Evolutionary conservation across 2,113 vertebrate genomes (phyloP).

Genomic region (Pyrgilauda ruficollis): DNA sequence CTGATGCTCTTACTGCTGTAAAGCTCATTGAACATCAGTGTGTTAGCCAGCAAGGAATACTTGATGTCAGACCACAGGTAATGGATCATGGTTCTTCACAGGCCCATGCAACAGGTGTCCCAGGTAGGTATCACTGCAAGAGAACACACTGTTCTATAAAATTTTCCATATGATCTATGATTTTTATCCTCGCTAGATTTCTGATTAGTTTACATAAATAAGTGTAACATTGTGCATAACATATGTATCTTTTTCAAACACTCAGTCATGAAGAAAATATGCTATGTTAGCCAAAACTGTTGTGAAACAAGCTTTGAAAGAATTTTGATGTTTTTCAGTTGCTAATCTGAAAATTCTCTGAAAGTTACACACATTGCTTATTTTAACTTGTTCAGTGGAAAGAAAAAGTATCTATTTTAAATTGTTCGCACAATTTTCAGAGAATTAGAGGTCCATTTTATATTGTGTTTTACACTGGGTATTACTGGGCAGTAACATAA

Average conservation of each 20-base stretch:
- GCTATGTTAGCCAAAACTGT: not conserved
- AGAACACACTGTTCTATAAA: not conserved
- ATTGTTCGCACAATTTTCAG: not conserved
- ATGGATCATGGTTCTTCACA: slow-evolving; percentile 88
- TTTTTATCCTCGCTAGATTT: not conserved
- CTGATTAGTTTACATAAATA: not conserved
- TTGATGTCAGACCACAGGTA: slow-evolving; percentile 92
- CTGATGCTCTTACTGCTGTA: slow-evolving; percentile 92
- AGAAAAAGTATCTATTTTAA: not conserved
- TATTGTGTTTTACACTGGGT: not conserved
- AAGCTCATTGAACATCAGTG: slow-evolving; percentile 97
- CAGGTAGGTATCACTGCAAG: slow-evolving; percentile 76
- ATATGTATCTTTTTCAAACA: not conserved
- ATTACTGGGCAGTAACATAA: not conserved
- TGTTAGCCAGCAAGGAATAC: slow-evolving; percentile 82
- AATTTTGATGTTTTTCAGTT: not conserved
- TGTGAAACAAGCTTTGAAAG: not conserved
- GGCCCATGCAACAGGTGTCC: slow-evolving; percentile 76
- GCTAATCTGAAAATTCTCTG: not conserved
- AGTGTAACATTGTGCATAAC: not conserved
- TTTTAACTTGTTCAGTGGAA: not conserved
- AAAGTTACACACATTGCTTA: not conserved
- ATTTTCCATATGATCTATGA: not conserved
- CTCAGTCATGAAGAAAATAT: not conserved
- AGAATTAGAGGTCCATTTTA: not conserved